These are phyloP conservation scores for Lepas anatifera DNA, from an alignment of 2,888 invertebrate genomes.

Conservation along the genomic window DNA sequence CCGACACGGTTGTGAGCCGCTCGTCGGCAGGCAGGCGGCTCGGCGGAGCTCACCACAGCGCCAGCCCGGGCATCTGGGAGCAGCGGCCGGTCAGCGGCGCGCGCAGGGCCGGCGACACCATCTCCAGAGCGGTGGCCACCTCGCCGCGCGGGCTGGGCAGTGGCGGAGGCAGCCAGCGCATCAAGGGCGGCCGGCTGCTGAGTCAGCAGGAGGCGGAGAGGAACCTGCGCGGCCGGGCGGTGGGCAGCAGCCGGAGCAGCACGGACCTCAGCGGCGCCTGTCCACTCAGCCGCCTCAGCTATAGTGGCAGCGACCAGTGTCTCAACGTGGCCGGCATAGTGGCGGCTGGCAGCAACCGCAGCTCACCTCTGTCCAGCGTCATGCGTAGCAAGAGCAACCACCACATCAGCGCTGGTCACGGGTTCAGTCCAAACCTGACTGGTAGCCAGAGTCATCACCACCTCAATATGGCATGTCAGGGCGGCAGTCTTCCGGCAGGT, in stretches of 20 bases:
- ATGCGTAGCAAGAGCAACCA: neutral
- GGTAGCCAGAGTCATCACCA: neutral
- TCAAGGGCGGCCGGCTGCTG: neutral
- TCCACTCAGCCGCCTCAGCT: neutral
- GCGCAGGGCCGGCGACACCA: neutral
- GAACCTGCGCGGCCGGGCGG: neutral
- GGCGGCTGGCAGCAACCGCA: neutral
- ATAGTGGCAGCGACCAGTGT: neutral
- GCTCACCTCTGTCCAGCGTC: neutral
- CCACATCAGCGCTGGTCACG: neutral
- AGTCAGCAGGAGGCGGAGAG: neutral
- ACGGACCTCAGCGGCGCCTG: neutral
- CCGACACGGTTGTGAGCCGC: too few species aligned
- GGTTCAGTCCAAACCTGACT: neutral
- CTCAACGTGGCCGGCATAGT: neutral
- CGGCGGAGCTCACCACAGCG: too few species aligned
- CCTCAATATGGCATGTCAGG: neutral
- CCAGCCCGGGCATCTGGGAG: neutral
- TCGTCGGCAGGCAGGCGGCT: too few species aligned
- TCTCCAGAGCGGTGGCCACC: neutral
- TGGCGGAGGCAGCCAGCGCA: neutral
- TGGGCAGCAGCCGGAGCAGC: slow-evolving; percentile 2
- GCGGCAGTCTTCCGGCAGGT: too few species aligned
- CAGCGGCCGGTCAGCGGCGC: neutral
- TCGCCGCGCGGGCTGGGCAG: neutral